A percentile compares a stretch with the other conserved stretches of the same genome.
Conservation (phyloP, 2,797 vertebrate species). For the Melanotaenia pygmaea region DNA sequence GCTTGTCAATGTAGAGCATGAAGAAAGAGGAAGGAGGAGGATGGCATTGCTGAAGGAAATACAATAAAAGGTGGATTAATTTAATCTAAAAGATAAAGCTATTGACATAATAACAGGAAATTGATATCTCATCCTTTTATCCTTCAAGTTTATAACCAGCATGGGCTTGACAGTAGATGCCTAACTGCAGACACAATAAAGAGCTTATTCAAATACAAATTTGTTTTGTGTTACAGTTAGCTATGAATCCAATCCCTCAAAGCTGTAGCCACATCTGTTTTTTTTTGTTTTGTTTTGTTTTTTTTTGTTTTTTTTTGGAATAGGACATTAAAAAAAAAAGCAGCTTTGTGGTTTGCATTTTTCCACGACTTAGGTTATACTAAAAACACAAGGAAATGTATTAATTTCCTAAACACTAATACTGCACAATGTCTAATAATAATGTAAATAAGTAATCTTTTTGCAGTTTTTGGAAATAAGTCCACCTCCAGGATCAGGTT, state of each 20-base stretch:
- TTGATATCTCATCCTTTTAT: constrained; percentile 46
- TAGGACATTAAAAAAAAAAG: not conserved
- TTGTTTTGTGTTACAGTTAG: not conserved
- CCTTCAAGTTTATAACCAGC: constrained; percentile 17
- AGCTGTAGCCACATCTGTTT: not conserved
- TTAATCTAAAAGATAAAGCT: constrained; percentile 44
- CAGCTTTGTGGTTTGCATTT: constrained; percentile 7
- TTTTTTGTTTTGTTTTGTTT: not conserved
- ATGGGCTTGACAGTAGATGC: not conserved
- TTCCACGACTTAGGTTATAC: not conserved
- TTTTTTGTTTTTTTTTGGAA: not conserved
- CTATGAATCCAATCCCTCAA: not conserved
- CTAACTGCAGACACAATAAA: constrained; percentile 1
- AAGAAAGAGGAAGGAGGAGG: constrained; percentile 19
- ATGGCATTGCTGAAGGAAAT: constrained; percentile 30
- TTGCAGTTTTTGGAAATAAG: not conserved
- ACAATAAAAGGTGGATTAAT: constrained; percentile 53
- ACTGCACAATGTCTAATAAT: not conserved
- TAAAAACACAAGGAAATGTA: not conserved
- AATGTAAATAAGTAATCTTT: not conserved
- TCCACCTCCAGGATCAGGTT: not conserved
- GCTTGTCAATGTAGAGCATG: constrained; percentile 45
- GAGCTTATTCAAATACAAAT: not conserved
- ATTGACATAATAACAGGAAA: constrained; percentile 58
- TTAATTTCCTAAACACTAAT: not conserved